Base-by-base conservation (phyloP, 2,797 vertebrate species). In the Centropyge bicolor region DNA sequence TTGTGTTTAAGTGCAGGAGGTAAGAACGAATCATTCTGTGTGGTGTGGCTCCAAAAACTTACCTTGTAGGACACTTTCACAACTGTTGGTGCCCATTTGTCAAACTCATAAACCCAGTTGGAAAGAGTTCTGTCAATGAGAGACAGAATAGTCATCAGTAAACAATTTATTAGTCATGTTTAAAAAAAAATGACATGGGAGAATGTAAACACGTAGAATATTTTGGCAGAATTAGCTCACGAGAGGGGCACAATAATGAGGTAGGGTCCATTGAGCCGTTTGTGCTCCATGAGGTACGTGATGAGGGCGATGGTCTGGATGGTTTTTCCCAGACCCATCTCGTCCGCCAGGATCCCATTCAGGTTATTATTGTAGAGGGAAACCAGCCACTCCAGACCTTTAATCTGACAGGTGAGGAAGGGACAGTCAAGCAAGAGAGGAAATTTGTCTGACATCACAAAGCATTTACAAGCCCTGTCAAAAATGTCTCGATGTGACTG, bases 261-360 rank as follows among this genome's bases (percentile, higher is more conserved):
- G 95, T 98, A 99, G 82, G 98, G 97, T 66, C 98, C 98, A 0
- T 99, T 99, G 90, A 99, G 97, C 9, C 98, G 95, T 67, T 99
- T 99, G 86, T 96, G 93, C 93, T 99, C 98, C 98, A 99, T 98
- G 94, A 98, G 98, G 97, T 99, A 97, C 1, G 98, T 99, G 93
- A 99, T 99, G 84, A 99, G 96, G 1, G 97, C 98, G 0, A 99
- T 99, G n/a, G 98, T 99, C 94, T 99, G 98, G 92, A 99, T 99
- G 80, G 98, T 99, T 90, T 99, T 99, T 2, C 98, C 98, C 92
- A 99, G 83, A 5, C 97, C 97, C 97, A 99, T 98, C 93, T 99
- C 98, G 1, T 99, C 97, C 0, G 98, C 98, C 87, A 99, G 91
- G 94, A 99, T 99, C 17, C 98, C 97, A 0, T 99, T 99, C 68